A percentile compares a stretch with the other conserved stretches of the same genome.
Conservation (phyloP, 2,113 vertebrate genomes). For the Glaucidium brasilianum region DNA sequence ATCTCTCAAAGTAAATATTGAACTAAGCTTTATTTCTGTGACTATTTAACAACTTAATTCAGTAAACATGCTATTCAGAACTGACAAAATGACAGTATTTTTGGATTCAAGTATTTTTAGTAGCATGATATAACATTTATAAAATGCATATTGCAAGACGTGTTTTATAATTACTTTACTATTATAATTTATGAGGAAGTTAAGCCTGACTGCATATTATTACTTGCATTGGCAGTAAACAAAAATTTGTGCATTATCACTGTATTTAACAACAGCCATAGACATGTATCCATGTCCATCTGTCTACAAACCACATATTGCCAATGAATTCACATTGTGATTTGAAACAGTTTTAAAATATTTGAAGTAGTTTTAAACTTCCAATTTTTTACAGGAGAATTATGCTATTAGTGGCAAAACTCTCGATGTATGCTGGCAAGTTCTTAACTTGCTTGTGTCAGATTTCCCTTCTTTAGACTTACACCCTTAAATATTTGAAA, state of each 20-base stretch:
- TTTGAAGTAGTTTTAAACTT: not conserved
- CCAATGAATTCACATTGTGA: not conserved
- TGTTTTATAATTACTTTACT: not conserved
- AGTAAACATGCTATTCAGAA: not conserved
- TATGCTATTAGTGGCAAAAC: not conserved
- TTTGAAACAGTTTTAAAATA: not conserved
- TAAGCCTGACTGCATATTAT: not conserved
- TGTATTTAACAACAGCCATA: not conserved
- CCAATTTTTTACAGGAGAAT: not conserved
- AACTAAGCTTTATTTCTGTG: not conserved
- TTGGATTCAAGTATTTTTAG: not conserved
- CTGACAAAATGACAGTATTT: not conserved
- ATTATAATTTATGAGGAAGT: not conserved
- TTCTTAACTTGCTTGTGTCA: not conserved
- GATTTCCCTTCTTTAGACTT: not conserved
- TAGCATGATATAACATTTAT: not conserved
- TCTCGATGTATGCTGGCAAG: not conserved
- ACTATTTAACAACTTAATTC: not conserved
- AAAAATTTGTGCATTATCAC: not conserved
- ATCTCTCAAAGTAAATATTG: not conserved
- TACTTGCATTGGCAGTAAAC: not conserved
- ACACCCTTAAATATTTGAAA: not conserved
- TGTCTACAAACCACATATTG: not conserved
- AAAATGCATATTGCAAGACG: not conserved
- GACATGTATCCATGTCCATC: not conserved